A percentile compares a stretch with the other conserved stretches of the same genome.
These are phyloP conservation scores for Steatocranus sp. DNA, from an alignment of 2,797 vertebrate species.

Conservation along the genomic window DNA sequence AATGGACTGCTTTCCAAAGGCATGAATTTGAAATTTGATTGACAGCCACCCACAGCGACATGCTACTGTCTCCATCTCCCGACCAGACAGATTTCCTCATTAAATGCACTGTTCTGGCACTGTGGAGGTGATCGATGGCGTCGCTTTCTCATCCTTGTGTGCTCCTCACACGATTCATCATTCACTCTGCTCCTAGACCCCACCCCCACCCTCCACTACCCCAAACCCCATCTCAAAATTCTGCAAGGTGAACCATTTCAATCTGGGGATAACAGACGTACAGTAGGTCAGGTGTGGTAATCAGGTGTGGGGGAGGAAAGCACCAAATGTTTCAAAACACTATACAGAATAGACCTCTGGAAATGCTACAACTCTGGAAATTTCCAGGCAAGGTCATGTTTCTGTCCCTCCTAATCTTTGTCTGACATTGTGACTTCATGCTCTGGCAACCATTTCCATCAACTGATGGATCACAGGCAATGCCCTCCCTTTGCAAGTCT, in stretches of 20 bases:
- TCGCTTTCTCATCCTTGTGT: neutral
- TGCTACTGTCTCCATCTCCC: slow-evolving; percentile 3
- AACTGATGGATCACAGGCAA: slow-evolving; percentile 14
- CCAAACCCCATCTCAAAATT: neutral
- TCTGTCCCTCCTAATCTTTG: neutral
- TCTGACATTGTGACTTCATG: neutral
- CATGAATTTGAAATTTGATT: neutral
- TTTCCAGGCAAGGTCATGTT: neutral
- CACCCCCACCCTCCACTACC: neutral
- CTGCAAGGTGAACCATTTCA: neutral
- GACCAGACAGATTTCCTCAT: slow-evolving; percentile 46
- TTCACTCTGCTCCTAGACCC: neutral
- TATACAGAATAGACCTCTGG: neutral
- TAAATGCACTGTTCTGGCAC: slow-evolving; percentile 24
- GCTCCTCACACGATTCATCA: slow-evolving; percentile 29
- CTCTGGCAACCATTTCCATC: neutral
- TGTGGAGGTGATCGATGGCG: slow-evolving; percentile 35
- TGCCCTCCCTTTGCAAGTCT: neutral
- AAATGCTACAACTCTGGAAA: neutral
- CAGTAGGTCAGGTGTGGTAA: neutral
- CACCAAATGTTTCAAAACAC: neutral
- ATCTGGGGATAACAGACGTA: neutral
- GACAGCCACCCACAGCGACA: slow-evolving; percentile 22
- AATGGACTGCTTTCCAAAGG: neutral
- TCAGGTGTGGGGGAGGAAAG: neutral